Evolutionary conservation across 64 coral and sea anemone species (phyloP).

Genomic region (Acropora tenuis): DNA sequence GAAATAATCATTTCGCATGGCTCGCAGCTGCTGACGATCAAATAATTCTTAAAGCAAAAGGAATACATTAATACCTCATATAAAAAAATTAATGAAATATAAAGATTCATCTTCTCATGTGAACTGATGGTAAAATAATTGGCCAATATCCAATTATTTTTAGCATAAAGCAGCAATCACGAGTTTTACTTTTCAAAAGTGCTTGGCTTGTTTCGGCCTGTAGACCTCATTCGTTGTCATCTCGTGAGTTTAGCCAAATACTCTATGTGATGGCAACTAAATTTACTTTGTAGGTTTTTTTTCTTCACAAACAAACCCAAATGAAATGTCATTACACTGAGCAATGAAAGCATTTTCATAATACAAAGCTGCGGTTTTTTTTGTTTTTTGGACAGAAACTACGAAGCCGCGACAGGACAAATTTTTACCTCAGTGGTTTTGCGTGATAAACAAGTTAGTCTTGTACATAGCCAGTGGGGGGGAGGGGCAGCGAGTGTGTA

Average conservation of each 20-base stretch:
- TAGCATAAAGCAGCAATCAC: not conserved
- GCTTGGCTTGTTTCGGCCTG: not conserved
- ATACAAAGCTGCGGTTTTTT: not conserved
- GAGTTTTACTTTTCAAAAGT: not conserved
- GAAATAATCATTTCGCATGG: too few species aligned
- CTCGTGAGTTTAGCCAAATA: not conserved
- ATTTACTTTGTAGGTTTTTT: not conserved
- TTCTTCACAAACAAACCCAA: not conserved
- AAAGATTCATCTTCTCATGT: too few species aligned
- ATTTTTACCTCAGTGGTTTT: not conserved
- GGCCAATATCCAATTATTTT: not conserved
- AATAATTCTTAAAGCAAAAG: too few species aligned
- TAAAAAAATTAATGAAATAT: too few species aligned
- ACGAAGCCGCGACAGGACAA: too few species aligned
- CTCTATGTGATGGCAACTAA: not conserved
- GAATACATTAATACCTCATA: too few species aligned
- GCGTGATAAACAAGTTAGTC: not conserved
- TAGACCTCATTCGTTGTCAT: not conserved
- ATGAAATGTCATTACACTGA: not conserved
- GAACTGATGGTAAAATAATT: not conserved
- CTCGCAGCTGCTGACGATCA: too few species aligned
- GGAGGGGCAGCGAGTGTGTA: not conserved
- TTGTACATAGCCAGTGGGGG: not conserved
- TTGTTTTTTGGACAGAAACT: not conserved
- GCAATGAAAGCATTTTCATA: not conserved